These are phyloP conservation scores for Germaria angustata DNA, from an alignment of 2,888 invertebrate genomes.

Conservation along the genomic window DNA sequence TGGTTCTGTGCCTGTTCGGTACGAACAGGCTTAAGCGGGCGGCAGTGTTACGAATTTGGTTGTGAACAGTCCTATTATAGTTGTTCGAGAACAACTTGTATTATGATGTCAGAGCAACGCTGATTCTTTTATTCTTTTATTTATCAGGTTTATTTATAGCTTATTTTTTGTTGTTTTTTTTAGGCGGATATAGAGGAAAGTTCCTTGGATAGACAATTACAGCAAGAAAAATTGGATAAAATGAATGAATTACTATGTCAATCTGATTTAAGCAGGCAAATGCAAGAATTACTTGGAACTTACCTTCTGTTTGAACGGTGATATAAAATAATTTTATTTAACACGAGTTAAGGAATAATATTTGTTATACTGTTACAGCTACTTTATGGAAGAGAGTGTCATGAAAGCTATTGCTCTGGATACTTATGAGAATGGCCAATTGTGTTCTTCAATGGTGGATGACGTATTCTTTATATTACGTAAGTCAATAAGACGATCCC, in stretches of 20 bases:
- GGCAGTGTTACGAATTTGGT: too few species aligned
- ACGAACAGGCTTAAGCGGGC: too few species aligned
- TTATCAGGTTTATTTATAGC: too few species aligned
- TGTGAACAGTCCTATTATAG: too few species aligned
- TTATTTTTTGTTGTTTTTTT: too few species aligned
- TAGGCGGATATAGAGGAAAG: slow-evolving; percentile 85
- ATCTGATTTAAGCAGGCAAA: slow-evolving; percentile 87
- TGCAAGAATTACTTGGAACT: slow-evolving; percentile 91
- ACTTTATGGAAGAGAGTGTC: slow-evolving; percentile 96
- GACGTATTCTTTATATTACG: slow-evolving; percentile 98
- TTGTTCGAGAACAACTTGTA: too few species aligned
- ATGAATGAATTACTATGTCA: slow-evolving; percentile 86
- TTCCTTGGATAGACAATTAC: slow-evolving; percentile 81
- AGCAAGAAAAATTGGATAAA: slow-evolving; percentile 80
- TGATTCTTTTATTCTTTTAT: too few species aligned
- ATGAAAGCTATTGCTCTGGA: slow-evolving; percentile 93
- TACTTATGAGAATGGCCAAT: slow-evolving; percentile 85
- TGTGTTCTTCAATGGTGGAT: slow-evolving; percentile 95
- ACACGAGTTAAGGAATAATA: not conserved
- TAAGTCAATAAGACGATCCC: slow-evolving; percentile 96
- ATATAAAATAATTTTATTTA: not conserved
- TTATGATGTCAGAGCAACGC: too few species aligned
- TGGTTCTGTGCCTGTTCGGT: too few species aligned
- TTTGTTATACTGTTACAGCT: slow-evolving; percentile 80
- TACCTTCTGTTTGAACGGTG: slow-evolving; percentile 94